Base-by-base conservation (phyloP, 2,113 vertebrate genomes). In the Suncus etruscus region DNA sequence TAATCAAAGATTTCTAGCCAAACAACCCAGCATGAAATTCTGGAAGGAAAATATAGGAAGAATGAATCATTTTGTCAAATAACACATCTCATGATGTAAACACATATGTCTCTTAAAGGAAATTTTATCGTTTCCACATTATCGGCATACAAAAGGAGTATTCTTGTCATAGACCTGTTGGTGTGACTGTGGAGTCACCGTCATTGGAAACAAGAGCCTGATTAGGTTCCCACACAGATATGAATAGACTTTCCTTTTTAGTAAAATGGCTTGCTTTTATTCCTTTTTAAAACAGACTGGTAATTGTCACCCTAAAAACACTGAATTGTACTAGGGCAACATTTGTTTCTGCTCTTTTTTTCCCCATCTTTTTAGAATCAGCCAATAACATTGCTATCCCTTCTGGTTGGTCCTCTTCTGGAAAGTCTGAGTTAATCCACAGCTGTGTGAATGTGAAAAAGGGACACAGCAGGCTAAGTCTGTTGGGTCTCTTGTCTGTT, bases 191-290 rank as follows among this genome's bases (percentile, higher is more conserved):
- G 98, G 97, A 98, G 97, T 98, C 98, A 98, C 98, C 98, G 97
- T 98, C 98, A 98, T 70, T 98, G 98, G 98, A 99, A 99, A 99
- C 98, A 98, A 98, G 98, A 98, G 98, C 96, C 98, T 98, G 99
- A 99, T 99, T 99, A 98, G 98, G 98, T 99, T 99, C 98, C 98
- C 98, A 98, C 98, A 99, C 98, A 98, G 98, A 99, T 99, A 99
- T 98, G 97, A 97, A 98, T 98, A 98, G 98, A 98, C 97, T 97
- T 98, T 97, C 97, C 97, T 97, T 97, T 97, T 97, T 97, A 97
- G 97, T 95, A 95, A 96, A 98, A 98, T 97, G 91, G 96, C 97
- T 96, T 96, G 96, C 96, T 96, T 98, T 98, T 98, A 97, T 98
- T 97, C 95, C 97, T 97, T 97, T 97, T 97, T 89, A 90, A 98